Evolutionary conservation across 2,113 vertebrate species (phyloP).

Genomic region (Campylomormyrus numenius): DNA sequence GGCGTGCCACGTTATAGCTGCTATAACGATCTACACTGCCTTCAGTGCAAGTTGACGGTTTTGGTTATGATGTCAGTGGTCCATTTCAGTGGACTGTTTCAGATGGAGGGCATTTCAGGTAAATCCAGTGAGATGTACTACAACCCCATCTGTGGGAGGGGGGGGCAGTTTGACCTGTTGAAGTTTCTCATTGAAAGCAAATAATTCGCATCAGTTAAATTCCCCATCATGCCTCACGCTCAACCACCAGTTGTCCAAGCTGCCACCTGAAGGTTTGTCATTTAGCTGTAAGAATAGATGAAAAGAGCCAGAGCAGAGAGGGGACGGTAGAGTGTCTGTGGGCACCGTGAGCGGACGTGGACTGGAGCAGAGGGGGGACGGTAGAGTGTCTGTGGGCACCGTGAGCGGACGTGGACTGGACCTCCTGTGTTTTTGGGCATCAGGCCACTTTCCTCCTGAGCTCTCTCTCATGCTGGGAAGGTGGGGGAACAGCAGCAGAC

Average conservation of each 20-base stretch:
- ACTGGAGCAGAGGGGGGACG: neutral
- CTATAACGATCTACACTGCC: slow-evolving; percentile 35
- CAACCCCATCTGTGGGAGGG: neutral
- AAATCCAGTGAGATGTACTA: neutral
- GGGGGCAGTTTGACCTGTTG: neutral
- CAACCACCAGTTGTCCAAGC: neutral
- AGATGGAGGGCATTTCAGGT: slow-evolving; percentile 27
- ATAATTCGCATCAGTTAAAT: neutral
- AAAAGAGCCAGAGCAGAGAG: neutral
- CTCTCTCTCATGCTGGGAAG: neutral
- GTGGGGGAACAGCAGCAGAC: neutral
- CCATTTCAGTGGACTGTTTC: slow-evolving; percentile 33
- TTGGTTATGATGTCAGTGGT: slow-evolving; percentile 42
- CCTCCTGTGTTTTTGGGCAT: neutral
- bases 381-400: neutral
- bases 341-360: neutral
- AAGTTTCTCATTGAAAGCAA: neutral
- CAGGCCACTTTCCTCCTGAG: neutral
- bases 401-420: neutral
- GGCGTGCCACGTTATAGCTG: slow-evolving; percentile 34
- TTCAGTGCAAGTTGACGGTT: slow-evolving; percentile 21
- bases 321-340: neutral
- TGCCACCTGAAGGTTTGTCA: neutral
- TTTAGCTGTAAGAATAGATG: neutral
- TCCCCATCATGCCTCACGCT: neutral